Percentiles rank a stretch among this genome's conserved stretches.
These are phyloP conservation scores for Uromys caudimaculatus DNA, from an alignment of 2,797 vertebrate species.

Conservation along the genomic window DNA sequence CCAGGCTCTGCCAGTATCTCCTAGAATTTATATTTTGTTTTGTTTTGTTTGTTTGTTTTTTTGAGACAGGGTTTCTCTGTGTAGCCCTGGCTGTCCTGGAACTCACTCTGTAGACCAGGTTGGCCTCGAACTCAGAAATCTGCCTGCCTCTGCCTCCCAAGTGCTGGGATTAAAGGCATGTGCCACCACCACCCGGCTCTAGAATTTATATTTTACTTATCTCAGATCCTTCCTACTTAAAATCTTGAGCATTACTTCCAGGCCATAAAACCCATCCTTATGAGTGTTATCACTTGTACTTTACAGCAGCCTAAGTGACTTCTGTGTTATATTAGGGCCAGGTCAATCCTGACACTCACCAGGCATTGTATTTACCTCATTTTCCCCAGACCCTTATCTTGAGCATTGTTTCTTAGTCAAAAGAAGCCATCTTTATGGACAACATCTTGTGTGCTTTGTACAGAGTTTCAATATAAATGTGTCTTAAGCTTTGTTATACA, in stretches of 20 bases:
- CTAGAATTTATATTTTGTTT: not conserved
- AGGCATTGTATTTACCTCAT: not conserved
- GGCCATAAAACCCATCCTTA: not conserved
- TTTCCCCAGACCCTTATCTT: not conserved
- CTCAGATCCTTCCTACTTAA: not conserved
- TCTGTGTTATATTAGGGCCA: too few species aligned
- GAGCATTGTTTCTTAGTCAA: not conserved
- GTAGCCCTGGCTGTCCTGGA: too few species aligned
- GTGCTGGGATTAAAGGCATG: too few species aligned
- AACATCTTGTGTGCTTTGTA: not conserved
- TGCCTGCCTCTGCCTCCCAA: too few species aligned
- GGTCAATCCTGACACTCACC: not conserved
- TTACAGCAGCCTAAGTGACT: not conserved
- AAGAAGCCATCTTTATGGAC: not conserved
- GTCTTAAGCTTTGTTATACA: not conserved
- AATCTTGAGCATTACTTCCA: not conserved
- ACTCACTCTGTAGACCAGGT: too few species aligned
- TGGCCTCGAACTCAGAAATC: too few species aligned
- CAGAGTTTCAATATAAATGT: not conserved
- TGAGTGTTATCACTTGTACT: not conserved
- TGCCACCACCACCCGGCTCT: too few species aligned
- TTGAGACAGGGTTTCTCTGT: too few species aligned
- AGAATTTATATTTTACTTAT: not conserved
- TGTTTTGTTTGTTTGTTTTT: too few species aligned
- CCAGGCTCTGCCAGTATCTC: not conserved